Conservation (phyloP, 2,888 invertebrate species). For the Deilephila elpenor region DNA sequence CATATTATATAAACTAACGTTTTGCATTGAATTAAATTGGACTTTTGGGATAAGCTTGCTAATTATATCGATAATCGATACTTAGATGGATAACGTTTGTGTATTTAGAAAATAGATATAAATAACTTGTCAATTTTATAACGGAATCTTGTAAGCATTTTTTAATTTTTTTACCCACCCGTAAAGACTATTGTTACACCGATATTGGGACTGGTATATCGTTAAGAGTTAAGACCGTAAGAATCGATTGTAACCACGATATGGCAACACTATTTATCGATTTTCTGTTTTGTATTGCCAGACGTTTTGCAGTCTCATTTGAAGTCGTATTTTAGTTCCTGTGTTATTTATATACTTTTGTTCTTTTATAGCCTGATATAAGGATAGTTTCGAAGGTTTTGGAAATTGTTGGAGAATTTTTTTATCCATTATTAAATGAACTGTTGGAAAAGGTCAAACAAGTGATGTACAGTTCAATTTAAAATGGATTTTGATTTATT, state of each 20-base stretch:
- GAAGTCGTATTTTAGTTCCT: constrained; percentile 22
- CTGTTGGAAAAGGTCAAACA: neutral
- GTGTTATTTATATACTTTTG: constrained; percentile 16
- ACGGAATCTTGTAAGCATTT: neutral
- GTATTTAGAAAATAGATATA: neutral
- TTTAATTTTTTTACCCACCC: constrained; percentile 14
- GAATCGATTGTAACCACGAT: neutral
- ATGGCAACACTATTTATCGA: constrained; percentile 1
- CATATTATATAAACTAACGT: too few species aligned
- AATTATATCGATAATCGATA: neutral
- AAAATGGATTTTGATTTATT: neutral
- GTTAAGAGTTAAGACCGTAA: neutral
- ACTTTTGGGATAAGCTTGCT: neutral
- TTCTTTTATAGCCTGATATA: neutral
- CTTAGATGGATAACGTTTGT: constrained; percentile 13
- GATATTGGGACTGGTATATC: constrained; percentile 1
- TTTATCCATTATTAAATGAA: neutral
- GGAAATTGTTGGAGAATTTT: neutral
- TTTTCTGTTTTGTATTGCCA: neutral
- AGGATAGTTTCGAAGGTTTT: neutral
- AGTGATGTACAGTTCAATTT: neutral
- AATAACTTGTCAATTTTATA: constrained; percentile 27
- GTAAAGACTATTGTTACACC: constrained; percentile 14
- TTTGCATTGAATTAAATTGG: too few species aligned
- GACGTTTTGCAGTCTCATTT: neutral